These are phyloP conservation scores for Thaumetopoea pityocampa DNA, from an alignment of 1,140 invertebrate genomes.

Conservation along the genomic window DNA sequence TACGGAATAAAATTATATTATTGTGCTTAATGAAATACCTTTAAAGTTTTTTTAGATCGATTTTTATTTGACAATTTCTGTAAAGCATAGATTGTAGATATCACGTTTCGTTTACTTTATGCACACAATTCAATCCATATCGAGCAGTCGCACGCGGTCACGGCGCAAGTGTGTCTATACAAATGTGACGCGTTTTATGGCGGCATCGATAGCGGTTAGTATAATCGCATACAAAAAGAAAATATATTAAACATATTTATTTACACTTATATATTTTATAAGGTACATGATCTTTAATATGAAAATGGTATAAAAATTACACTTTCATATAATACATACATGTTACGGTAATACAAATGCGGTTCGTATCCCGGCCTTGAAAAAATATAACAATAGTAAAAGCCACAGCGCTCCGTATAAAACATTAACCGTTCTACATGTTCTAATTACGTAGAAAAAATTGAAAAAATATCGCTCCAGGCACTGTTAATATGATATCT, in stretches of 20 bases:
- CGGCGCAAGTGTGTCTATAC: constrained; percentile 68
- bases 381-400: constrained; percentile 75
- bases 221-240: constrained; percentile 68
- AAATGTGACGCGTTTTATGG: constrained; percentile 65
- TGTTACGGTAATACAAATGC: constrained; percentile 68
- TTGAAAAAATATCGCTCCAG: constrained; percentile 58
- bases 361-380: constrained; percentile 63
- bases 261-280: constrained; percentile 69
- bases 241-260: constrained; percentile 74
- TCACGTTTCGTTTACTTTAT: constrained; percentile 74
- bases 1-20: background rate
- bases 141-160: constrained; percentile 57
- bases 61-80: constrained; percentile 73
- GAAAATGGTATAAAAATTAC: constrained; percentile 76
- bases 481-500: constrained; percentile 57
- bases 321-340: constrained; percentile 71
- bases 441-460: constrained; percentile 49
- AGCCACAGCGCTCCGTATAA: constrained; percentile 62
- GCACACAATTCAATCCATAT: constrained; percentile 71
- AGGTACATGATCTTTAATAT: constrained; percentile 73
- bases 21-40: constrained; percentile 6
- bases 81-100: constrained; percentile 76
- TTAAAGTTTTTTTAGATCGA: constrained; percentile 52
- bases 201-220: constrained; percentile 68
- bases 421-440: constrained; percentile 52